phyloP scores from a whole-genome alignment of 2,113 vertebrate genomes.

The Taxidea taxus region DNA sequence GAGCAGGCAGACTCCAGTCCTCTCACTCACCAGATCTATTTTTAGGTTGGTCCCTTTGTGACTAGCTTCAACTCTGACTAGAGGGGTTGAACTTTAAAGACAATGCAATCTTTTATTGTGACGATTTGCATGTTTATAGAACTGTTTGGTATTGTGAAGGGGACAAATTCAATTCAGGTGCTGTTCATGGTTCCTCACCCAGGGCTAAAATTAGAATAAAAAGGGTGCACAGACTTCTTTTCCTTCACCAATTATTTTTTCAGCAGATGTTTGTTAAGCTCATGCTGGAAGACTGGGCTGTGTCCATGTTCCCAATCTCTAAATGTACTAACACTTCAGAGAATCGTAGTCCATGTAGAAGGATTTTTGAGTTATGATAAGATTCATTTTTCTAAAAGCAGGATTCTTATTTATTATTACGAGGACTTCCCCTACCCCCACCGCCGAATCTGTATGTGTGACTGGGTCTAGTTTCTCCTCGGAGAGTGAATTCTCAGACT shows the following conservation, averaged over 20 bases:
- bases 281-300: neutral
- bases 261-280: slow-evolving; percentile 1
- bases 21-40: slow-evolving; percentile 21
- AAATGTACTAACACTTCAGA: neutral
- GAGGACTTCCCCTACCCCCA: rapidly evolving
- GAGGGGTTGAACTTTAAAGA: slow-evolving; percentile 42
- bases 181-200: neutral
- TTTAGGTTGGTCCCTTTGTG: slow-evolving; percentile 67
- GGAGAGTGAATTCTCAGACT: neutral
- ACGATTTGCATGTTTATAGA: neutral
- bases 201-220: slow-evolving; percentile 39
- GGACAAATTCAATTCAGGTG: neutral
- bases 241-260: neutral
- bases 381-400: neutral
- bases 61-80: slow-evolving; percentile 45
- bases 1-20: neutral
- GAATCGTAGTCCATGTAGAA: neutral
- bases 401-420: neutral
- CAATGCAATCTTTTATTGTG: neutral
- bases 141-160: neutral
- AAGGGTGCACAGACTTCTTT: neutral
- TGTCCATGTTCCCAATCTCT: neutral
- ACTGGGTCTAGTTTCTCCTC: neutral
- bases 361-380: neutral
- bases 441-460: neutral